These are phyloP conservation scores for Oreonectes daqikongensis DNA, from an alignment of 2,797 vertebrate species.

Conservation along the genomic window DNA sequence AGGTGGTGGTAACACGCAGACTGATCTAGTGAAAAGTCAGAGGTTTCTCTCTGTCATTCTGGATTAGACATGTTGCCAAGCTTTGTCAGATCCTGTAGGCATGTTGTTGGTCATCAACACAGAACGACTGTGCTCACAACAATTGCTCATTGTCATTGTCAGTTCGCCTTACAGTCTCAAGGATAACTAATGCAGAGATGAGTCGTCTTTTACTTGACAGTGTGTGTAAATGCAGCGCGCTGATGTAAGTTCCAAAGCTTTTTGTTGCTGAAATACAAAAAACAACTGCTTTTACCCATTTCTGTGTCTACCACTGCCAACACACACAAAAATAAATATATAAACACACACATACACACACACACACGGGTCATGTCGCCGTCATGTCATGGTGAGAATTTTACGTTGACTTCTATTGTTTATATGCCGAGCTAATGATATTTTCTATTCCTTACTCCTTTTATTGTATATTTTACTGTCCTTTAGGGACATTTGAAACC, in stretches of 20 bases:
- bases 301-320: background rate
- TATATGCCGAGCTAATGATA: background rate
- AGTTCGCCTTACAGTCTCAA: conserved; percentile 28
- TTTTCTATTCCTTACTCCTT: background rate
- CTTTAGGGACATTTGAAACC: background rate
- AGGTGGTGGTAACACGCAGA: conserved; percentile 43
- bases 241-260: background rate
- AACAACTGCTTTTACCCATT: background rate
- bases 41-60: conserved; percentile 50
- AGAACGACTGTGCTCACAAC: conserved; percentile 43
- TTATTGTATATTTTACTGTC: too few species aligned
- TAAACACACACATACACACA: too few species aligned
- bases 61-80: conserved; percentile 34
- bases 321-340: background rate
- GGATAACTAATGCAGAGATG: background rate
- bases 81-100: conserved; percentile 51
- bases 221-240: background rate
- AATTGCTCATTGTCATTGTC: conserved; percentile 40
- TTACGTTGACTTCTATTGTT: too few species aligned
- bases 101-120: conserved; percentile 44
- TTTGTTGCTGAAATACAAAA: background rate
- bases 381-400: too few species aligned
- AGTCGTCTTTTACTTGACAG: background rate
- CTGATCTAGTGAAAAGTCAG: conserved; percentile 40
- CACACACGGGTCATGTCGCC: too few species aligned